Percentiles rank a stretch among this genome's conserved stretches.
phyloP scores from a whole-genome alignment of 2,113 vertebrate species.

The Marcusenius ussheri region DNA sequence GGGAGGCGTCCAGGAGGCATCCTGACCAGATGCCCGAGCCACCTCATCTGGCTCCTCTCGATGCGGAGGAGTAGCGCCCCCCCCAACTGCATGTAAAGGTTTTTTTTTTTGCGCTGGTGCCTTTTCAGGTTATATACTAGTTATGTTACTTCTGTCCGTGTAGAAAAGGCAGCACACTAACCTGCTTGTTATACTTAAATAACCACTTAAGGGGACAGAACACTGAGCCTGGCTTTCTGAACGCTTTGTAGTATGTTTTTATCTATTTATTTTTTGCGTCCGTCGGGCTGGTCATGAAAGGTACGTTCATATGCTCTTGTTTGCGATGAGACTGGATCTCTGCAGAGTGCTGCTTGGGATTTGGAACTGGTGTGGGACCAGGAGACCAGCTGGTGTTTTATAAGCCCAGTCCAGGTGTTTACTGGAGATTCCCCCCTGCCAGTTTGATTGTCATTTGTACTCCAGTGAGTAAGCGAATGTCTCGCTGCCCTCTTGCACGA shows the following conservation, averaged over 20 bases:
- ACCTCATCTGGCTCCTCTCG: too few species aligned
- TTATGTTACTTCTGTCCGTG: background rate
- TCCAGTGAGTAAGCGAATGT: background rate
- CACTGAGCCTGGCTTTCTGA: background rate
- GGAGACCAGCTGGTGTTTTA: background rate
- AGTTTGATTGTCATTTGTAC: background rate
- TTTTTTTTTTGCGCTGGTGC: background rate
- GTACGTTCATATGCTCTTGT: background rate
- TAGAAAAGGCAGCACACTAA: background rate
- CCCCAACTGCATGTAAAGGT: background rate
- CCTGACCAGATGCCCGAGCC: too few species aligned
- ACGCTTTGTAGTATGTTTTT: background rate
- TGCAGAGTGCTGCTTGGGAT: background rate
- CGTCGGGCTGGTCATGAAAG: background rate
- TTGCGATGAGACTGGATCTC: background rate
- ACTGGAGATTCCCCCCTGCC: background rate
- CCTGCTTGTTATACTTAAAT: background rate
- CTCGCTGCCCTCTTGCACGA: background rate
- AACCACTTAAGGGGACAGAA: background rate
- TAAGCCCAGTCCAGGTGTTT: background rate
- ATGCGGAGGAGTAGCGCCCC: too few species aligned
- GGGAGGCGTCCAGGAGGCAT: too few species aligned
- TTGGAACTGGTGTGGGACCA: background rate
- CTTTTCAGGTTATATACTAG: background rate
- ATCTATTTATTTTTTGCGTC: background rate